Base-by-base conservation (phyloP, 2,888 invertebrate species). In the Microdon myrmicae region DNA sequence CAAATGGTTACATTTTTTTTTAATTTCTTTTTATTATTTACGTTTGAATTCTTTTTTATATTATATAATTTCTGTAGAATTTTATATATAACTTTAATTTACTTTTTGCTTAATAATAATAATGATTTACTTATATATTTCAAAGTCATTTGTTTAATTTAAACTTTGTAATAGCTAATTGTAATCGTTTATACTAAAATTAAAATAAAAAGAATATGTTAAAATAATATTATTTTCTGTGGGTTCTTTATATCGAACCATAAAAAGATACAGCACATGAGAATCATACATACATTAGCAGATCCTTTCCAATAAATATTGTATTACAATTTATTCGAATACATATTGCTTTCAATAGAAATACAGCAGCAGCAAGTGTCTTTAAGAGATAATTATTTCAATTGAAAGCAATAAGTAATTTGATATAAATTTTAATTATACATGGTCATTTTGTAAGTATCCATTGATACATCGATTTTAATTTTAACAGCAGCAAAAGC, bases 111-210 rank as follows among this genome's bases (percentile, higher is more conserved):
- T 64, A 56, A 48, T 58, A 64, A 48, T 66, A 48, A 59, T 66
- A 43, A 54, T 59, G 54, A 58, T 66, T 48, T 53, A 59, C 59
- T 66, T 59, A 59, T 66, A 66, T 59, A 66, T 53, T 66, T 66
- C 48, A 53, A 64, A 64, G 64, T 64, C 51, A 58, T 51, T 68
- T 60, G 38, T 68, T 59, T 55, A 67, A 67, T 61, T 67, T 54
- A 67, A 67, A 67, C 59, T 49, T 67, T 55, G 49, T 56, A 51
- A 55, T 67, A 67, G 39, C 61, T 56, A 61, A 32, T 51, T 55
- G 44, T 47, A 34, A 47, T 58, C 47, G 45, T 37, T 39, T 61
- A 56, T 53, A 49, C 45, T 67, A 54, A 67, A 61, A 59, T 43
- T 49, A 48, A 54, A 59, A 60, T 29, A 12, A 39, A 47, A 45